Percentiles rank a stretch among this genome's conserved stretches.
These are phyloP conservation scores for Melanotaenia pygmaea DNA, from an alignment of 2,797 vertebrate species.

Conservation along the genomic window DNA sequence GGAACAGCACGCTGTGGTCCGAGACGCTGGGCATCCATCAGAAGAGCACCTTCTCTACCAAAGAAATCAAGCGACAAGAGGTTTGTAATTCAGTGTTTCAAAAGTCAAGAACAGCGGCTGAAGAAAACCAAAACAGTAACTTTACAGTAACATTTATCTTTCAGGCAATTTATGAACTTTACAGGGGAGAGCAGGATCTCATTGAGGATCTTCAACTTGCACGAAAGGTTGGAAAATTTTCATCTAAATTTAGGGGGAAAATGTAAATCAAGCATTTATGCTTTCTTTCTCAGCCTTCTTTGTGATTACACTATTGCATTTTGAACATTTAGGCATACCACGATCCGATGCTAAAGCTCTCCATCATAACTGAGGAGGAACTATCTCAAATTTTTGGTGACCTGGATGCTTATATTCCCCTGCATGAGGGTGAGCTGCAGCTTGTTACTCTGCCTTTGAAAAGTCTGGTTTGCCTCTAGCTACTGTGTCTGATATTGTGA, in stretches of 20 bases:
- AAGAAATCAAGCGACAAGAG: constrained; percentile 98
- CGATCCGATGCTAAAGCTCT: constrained; percentile 97
- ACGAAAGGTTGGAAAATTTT: constrained; percentile 87
- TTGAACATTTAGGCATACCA: constrained; percentile 89
- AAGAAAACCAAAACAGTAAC: constrained; percentile 9
- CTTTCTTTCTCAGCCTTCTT: background rate
- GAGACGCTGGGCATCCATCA: constrained; percentile 91
- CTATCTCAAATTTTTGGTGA: constrained; percentile 95
- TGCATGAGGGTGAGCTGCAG: constrained; percentile 86
- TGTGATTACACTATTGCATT: constrained; percentile 2
- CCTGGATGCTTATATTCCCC: constrained; percentile 95
- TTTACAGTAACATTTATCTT: constrained; percentile 23
- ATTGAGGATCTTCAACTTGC: constrained; percentile 98
- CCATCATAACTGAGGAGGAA: constrained; percentile 97
- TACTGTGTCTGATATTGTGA: constrained; percentile 3
- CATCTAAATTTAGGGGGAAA: background rate
- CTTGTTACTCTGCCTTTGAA: background rate
- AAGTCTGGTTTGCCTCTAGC: background rate
- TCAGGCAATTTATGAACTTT: constrained; percentile 97
- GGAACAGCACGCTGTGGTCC: constrained; percentile 94
- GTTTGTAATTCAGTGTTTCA: constrained; percentile 65
- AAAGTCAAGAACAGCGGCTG: background rate
- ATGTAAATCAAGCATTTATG: background rate
- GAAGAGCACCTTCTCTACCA: constrained; percentile 91
- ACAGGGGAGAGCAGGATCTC: constrained; percentile 94